phyloP scores from a whole-genome alignment of 2,888 invertebrate genomes.

The Morpho helenor region DNA sequence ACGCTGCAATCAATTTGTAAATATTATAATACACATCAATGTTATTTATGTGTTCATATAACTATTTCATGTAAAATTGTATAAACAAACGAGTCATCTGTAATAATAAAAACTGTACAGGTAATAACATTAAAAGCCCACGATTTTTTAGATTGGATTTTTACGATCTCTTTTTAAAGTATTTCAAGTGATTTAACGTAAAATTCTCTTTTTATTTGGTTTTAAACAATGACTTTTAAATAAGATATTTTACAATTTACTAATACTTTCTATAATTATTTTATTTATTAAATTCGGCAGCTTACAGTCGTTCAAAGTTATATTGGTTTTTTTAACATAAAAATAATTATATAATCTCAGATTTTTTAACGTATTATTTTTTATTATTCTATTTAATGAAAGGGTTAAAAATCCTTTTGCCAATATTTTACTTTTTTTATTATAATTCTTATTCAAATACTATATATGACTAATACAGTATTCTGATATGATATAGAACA shows the following conservation, averaged over 20 bases:
- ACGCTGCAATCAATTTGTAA: slow-evolving; percentile 21
- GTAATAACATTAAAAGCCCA: slow-evolving; percentile 7
- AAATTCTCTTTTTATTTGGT: slow-evolving; percentile 1
- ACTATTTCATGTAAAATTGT: slow-evolving; percentile 23
- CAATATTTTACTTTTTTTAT: too few relatives aligned
- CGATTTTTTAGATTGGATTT: slow-evolving; percentile 17
- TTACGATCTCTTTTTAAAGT: slow-evolving; percentile 19
- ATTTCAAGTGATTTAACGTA: slow-evolving; percentile 11
- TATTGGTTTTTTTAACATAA: too few relatives aligned
- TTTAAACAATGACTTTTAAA: slow-evolving; percentile 5
- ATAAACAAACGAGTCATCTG: slow-evolving; percentile 12
- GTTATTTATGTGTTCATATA: slow-evolving; percentile 19
- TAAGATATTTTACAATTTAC: slow-evolving; percentile 11
- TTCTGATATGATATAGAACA: too few relatives aligned
- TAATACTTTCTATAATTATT: slow-evolving; percentile 12
- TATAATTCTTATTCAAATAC: too few relatives aligned
- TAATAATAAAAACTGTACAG: slow-evolving; percentile 13
- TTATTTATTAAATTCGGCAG: slow-evolving; percentile 16
- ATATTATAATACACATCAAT: slow-evolving; percentile 27
- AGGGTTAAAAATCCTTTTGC: too few relatives aligned
- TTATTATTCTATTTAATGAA: too few relatives aligned
- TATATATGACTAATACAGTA: too few relatives aligned
- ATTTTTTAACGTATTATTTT: too few relatives aligned
- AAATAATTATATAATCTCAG: too few relatives aligned
- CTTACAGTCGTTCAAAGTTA: slow-evolving; percentile 2